phyloP scores from a whole-genome alignment of 2,113 vertebrate species.

The Gallinago paraguaiae region DNA sequence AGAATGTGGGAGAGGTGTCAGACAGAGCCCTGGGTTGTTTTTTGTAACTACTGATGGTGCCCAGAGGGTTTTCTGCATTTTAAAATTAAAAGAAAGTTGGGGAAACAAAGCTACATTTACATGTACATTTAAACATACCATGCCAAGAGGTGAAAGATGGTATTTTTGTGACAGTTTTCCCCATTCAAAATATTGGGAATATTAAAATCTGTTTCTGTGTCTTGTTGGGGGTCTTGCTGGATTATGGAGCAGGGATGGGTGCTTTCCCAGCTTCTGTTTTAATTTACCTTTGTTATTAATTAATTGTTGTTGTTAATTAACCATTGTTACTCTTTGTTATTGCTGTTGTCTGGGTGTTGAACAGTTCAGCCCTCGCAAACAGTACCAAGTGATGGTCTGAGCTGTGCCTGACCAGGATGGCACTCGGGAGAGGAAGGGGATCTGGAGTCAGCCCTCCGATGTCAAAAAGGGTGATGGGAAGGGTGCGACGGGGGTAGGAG shows the following conservation, averaged over 20 bases:
- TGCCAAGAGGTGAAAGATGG: not conserved
- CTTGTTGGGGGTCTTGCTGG: not conserved
- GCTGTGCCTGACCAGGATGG: not conserved
- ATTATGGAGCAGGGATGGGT: not conserved
- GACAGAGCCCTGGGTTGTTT: not conserved
- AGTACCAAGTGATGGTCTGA: accelerated
- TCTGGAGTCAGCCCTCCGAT: not conserved
- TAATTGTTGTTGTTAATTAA: not conserved
- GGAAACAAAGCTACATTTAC: not conserved
- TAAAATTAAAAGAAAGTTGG: not conserved
- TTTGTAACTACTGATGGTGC: not conserved
- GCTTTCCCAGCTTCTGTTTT: not conserved
- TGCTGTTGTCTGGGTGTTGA: not conserved
- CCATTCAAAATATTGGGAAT: not conserved
- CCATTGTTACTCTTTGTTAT: not conserved
- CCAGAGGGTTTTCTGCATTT: not conserved
- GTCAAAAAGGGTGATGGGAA: not conserved
- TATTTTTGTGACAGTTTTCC: not conserved
- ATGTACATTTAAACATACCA: accelerated
- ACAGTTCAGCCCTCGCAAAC: accelerated
- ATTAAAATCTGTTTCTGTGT: not conserved
- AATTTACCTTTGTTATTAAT: not conserved
- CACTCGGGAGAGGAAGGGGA: not conserved
- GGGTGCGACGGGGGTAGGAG: not conserved
- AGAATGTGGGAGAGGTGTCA: accelerated